Evolutionary conservation across 2,113 vertebrate genomes (phyloP), one percentile per base, ranked within the genome.

Genomic region (Callithrix jacchus): DNA sequence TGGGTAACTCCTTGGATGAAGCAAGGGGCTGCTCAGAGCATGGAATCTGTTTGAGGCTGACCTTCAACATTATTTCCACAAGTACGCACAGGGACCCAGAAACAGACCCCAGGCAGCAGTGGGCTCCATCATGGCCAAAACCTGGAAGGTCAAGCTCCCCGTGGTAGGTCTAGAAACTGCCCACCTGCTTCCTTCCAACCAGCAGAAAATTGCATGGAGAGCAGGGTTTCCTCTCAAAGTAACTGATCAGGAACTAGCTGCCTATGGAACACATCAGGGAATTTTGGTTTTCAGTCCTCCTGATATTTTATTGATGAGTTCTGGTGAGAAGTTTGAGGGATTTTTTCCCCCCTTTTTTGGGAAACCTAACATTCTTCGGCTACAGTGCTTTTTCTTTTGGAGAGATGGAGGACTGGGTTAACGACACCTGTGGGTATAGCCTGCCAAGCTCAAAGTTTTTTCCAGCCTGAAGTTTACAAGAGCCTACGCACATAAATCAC

Each of bases 61-160:
- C 25, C 37, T 92, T 52, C n/a, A 58, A 54, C 66, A 6, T 64
- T 64, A 82, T 77, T 30, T 32, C 54, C 45, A 47, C 23, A 47
- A 8, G 16, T 21, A 1, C 68, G 45, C 21, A 5, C 64, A 66
- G 21, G 45, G 56, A 73, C 77, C 27, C 64, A 54, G 1, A 49
- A 81, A 76, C 68, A 80, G 74, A 7, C 13, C 12, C 66, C 35
- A 30, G 66, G 58, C 40, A 11, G 71, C 49, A 25, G 23, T 3
- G 1, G 80, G 25, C 30, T 61, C 47, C 32, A 14, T 35, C 12
- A 0, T 2, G 47, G 4, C 14, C 0, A 0, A 23, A 47, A 68
- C 32, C 21, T 3, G 5, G 66, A 54, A 37, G 89, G 21, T 54
- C 7, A 0, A 14, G 52, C 83, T 42, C 54, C 14, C 9, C 13